Conservation (phyloP, 1,140 invertebrate species). For the Aphelenchoides fujianensis region DNA sequence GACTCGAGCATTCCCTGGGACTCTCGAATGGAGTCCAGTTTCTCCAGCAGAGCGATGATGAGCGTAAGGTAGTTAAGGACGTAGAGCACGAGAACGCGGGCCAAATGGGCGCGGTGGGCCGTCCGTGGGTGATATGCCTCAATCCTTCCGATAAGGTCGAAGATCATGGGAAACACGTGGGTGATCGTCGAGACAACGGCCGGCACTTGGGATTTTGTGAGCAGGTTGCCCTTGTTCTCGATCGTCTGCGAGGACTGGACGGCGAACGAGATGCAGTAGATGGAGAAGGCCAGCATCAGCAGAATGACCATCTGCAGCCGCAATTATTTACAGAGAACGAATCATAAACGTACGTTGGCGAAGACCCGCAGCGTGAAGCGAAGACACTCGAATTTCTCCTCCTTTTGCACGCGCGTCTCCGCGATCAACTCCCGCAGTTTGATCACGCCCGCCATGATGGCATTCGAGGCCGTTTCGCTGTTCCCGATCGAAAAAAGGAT, state of each 20-base stretch:
- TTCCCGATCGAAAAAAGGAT: constrained; percentile 49
- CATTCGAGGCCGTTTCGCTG: constrained; percentile 54
- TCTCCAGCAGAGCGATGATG: constrained; percentile 88
- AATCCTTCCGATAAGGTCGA: constrained; percentile 80
- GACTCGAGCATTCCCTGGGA: not conserved
- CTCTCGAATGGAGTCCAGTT: constrained; percentile 58
- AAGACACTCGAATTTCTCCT: constrained; percentile 40
- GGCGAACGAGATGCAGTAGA: constrained; percentile 57
- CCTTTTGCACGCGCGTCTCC: constrained; percentile 33
- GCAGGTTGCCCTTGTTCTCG: constrained; percentile 54
- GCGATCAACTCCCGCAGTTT: constrained; percentile 52
- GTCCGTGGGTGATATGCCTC: constrained; percentile 90
- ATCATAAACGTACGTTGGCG: too few species aligned
- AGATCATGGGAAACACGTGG: constrained; percentile 81
- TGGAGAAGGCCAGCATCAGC: constrained; percentile 57
- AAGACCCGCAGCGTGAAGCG: constrained; percentile 42
- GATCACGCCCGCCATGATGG: constrained; percentile 51
- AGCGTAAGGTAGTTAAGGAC: constrained; percentile 89
- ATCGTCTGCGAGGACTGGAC: constrained; percentile 56
- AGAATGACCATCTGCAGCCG: constrained; percentile 52
- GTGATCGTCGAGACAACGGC: constrained; percentile 70
- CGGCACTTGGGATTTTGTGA: constrained; percentile 60
- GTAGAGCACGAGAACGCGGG: constrained; percentile 88
- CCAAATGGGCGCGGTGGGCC: constrained; percentile 79
- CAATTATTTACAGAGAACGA: too few species aligned